A percentile compares a stretch with the other conserved stretches of the same genome.
phyloP scores from a whole-genome alignment of 2,797 vertebrate genomes.

The Florisuga fusca region DNA sequence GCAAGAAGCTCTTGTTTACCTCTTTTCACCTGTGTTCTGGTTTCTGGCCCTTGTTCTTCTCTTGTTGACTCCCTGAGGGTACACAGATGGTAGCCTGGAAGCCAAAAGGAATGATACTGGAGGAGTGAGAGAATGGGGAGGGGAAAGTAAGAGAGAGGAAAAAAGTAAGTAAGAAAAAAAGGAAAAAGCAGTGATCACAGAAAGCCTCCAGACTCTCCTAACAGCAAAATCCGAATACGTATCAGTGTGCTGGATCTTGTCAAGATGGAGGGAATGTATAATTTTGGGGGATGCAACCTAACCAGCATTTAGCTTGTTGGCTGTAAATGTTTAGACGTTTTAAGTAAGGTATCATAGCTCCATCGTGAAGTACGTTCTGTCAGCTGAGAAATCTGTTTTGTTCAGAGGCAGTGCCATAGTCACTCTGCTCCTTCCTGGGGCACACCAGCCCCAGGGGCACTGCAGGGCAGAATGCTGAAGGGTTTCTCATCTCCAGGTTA shows the following conservation, averaged over 20 bases:
- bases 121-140: background rate
- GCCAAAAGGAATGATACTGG: conserved; percentile 13
- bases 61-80: conserved; percentile 32
- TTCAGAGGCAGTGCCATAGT: background rate
- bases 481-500: background rate
- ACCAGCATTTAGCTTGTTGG: conserved; percentile 15
- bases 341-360: background rate
- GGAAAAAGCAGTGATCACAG: background rate
- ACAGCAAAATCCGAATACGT: background rate
- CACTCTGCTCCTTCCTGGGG: background rate
- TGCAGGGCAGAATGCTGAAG: background rate
- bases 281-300: conserved; percentile 23
- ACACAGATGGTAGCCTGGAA: conserved; percentile 65
- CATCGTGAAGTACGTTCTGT: background rate
- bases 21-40: conserved; percentile 48
- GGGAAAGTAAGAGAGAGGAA: background rate
- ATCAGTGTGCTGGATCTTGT: conserved; percentile 49
- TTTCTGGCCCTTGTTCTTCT: conserved; percentile 40
- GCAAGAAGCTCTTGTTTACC: conserved; percentile 34
- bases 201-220: background rate
- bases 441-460: background rate
- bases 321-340: background rate
- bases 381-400: background rate
- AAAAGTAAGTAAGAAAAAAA: background rate
- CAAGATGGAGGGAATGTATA: conserved; percentile 19